A percentile compares a stretch with the other conserved stretches of the same genome.
Conservation (phyloP, 2,888 invertebrate species). For the Cantharis rufa region DNA sequence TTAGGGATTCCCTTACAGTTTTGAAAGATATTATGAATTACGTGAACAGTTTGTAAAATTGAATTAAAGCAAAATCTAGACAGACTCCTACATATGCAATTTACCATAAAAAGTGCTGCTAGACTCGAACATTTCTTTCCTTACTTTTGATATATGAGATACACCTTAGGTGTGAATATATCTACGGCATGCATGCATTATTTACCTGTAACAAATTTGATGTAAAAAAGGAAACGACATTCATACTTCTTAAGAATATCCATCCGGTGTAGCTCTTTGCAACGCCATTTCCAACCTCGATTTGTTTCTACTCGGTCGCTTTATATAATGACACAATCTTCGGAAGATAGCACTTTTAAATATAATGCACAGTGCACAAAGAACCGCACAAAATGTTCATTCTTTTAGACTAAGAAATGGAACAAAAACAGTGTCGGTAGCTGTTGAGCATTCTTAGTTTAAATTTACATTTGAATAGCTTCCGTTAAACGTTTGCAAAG, state of each 20-base stretch:
- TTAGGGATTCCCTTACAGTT: slow-evolving; percentile 7
- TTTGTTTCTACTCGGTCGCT: slow-evolving; percentile 40
- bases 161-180: neutral
- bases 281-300: slow-evolving; percentile 27
- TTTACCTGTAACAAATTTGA: slow-evolving; percentile 11
- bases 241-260: slow-evolving; percentile 14
- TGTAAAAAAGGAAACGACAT: slow-evolving; percentile 9
- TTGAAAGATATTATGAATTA: slow-evolving; percentile 13
- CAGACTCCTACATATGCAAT: neutral
- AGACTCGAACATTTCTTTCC: neutral
- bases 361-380: slow-evolving; percentile 30
- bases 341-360: slow-evolving; percentile 31
- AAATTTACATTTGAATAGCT: slow-evolving; percentile 36
- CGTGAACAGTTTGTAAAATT: neutral
- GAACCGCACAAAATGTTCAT: slow-evolving; percentile 26
- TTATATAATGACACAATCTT: slow-evolving; percentile 41
- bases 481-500: slow-evolving; percentile 35
- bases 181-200: slow-evolving; percentile 7
- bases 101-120: neutral
- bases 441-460: slow-evolving; percentile 27
- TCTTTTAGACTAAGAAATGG: slow-evolving; percentile 29
- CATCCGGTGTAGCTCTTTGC: slow-evolving; percentile 17
- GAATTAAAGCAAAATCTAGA: neutral
- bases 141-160: neutral
- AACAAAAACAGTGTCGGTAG: slow-evolving; percentile 32